Percentiles rank a stretch among this genome's conserved stretches.
These are phyloP conservation scores for Nasonovia ribisnigri DNA, from an alignment of 2,888 invertebrate genomes.

Conservation along the genomic window DNA sequence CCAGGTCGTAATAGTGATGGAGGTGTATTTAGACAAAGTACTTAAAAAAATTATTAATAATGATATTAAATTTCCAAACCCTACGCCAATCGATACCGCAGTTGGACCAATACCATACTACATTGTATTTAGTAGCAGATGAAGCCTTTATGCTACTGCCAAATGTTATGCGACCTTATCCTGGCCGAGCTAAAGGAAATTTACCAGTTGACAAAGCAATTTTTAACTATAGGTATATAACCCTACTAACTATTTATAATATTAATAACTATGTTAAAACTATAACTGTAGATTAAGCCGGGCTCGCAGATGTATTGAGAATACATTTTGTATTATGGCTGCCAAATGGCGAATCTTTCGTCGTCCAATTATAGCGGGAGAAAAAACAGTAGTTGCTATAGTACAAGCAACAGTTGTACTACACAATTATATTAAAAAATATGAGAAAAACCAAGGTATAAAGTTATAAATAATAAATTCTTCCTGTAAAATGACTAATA, in stretches of 20 bases:
- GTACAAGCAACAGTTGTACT: constrained; percentile 12
- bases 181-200: neutral
- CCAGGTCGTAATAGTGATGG: too few relatives aligned
- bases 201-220: neutral
- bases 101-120: neutral
- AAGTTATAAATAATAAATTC: too few relatives aligned
- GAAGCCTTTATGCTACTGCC: neutral
- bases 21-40: too few relatives aligned
- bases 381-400: constrained; percentile 5
- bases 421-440: constrained; percentile 6
- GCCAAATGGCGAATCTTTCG: neutral
- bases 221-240: neutral
- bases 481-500: too few relatives aligned
- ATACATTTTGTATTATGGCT: neutral
- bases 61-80: neutral
- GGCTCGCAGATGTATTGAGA: neutral
- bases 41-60: neutral
- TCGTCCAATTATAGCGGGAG: neutral
- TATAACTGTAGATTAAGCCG: neutral
- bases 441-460: neutral
- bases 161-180: constrained; percentile 12
- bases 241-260: neutral
- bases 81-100: neutral
- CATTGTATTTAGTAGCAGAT: neutral
- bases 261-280: neutral